Conservation (phyloP, 2,113 vertebrate genomes). For the Microcebus griseorufus region DNA sequence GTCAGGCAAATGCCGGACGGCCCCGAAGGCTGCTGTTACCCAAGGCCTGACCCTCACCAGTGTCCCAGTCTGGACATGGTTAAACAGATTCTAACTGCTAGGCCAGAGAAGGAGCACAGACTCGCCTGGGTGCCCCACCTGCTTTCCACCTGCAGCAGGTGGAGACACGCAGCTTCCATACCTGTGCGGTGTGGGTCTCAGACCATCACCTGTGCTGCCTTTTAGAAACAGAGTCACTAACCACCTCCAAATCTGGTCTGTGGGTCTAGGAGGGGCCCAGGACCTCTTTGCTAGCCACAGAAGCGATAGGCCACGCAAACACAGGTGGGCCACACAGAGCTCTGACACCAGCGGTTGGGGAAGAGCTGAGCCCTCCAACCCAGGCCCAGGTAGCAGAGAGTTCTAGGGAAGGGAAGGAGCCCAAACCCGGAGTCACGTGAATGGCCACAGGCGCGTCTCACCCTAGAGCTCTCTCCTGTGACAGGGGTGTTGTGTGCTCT, state of each 20-base stretch:
- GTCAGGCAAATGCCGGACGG: not conserved
- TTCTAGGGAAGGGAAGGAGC: not conserved
- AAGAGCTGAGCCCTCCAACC: rapidly evolving
- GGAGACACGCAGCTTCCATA: rapidly evolving
- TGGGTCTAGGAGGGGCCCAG: not conserved
- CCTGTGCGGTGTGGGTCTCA: rapidly evolving
- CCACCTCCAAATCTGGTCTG: not conserved
- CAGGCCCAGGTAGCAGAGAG: rapidly evolving
- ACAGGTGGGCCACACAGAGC: too few relatives aligned
- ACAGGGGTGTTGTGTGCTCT: rapidly evolving
- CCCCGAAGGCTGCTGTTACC: rapidly evolving
- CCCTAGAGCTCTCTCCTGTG: rapidly evolving
- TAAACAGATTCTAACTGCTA: rapidly evolving
- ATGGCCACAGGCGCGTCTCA: not conserved
- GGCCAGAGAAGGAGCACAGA: not conserved
- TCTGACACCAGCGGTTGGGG: not conserved
- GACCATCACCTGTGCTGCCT: not conserved
- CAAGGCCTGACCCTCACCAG: not conserved
- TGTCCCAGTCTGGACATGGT: too few relatives aligned
- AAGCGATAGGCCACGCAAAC: not conserved
- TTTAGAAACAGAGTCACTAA: not conserved
- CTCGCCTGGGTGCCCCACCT: rapidly evolving
- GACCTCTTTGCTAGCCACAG: not conserved
- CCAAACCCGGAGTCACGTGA: too few relatives aligned
- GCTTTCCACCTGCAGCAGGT: rapidly evolving